Base-by-base conservation (phyloP, 2,888 invertebrate species). In the Lochmaea crataegi region DNA sequence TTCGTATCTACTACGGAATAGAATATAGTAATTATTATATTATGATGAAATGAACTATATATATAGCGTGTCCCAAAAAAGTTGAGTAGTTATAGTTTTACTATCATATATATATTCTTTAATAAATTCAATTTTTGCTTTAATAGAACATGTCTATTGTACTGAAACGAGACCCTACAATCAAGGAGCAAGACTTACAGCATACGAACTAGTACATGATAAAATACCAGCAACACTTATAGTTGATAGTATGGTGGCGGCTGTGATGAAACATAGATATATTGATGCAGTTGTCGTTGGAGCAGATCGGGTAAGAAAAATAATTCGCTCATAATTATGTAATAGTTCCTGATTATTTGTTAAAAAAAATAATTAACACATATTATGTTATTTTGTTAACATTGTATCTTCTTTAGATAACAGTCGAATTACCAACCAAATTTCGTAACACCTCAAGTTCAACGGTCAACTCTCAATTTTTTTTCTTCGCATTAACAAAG, bases 91-190 rank as follows among this genome's bases (percentile, higher is more conserved):
- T 32, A 32, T 5, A 32, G 6, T 32, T 32, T 32, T 32, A 32
- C 6, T 32, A 5, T 32, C 6, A 32, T 6, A 32, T 32, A 6
- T 6, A 32, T 32, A 26, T 32, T 32, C 6, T 32, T 5, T 5
- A 32, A 68, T 63, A 16, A 45, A 2, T 22, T 41, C 6, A 67
- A 18, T 45, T 7, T 26, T 48, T 32, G 2, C 14, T 63, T 9
- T 77, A 80, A 88, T 90, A 92, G 94, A 95, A 80, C 94, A 94
- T 83, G 96, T 94, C 2, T 99, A 95, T 87, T 98, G 96, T 85
- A 97, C 98, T 3, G 99, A 99, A 88, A 99, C 99, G 0, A 91
- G 99, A 77, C 99, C 99, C 0, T 99, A 99, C 87, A 98, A 98
- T 86, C 99, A 99, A 87, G 98, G 98, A 2, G 94, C 98, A 0